Conservation (phyloP, 2,888 invertebrate genomes). For the Pseudoips prasinana region DNA sequence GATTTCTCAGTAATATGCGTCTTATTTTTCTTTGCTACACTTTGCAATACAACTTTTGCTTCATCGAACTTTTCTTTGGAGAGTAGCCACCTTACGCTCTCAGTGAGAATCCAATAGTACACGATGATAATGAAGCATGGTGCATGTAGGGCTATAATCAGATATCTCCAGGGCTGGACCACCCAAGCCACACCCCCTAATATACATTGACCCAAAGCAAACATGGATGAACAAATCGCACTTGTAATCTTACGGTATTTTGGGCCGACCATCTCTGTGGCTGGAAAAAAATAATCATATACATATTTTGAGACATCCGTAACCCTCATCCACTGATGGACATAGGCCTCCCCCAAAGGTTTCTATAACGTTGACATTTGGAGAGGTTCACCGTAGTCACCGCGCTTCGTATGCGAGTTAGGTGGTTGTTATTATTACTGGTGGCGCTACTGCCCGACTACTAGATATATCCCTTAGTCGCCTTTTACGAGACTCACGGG, state of each 20-base stretch:
- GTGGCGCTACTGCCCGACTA: too few relatives aligned
- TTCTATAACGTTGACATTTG: too few relatives aligned
- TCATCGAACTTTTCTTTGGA: slow-evolving; percentile 84
- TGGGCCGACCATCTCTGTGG: slow-evolving; percentile 89
- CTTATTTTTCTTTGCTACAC: slow-evolving; percentile 84
- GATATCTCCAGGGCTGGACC: slow-evolving; percentile 85
- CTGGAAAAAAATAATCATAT: slow-evolving; percentile 60
- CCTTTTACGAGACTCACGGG: too few relatives aligned
- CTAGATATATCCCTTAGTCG: too few relatives aligned
- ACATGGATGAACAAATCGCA: slow-evolving; percentile 85
- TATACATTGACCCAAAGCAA: slow-evolving; percentile 86
- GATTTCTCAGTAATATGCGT: slow-evolving; percentile 79
- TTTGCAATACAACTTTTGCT: slow-evolving; percentile 82
- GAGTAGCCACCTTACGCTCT: slow-evolving; percentile 89
- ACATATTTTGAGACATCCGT: too few relatives aligned
- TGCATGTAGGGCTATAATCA: slow-evolving; percentile 84
- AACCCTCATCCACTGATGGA: too few relatives aligned
- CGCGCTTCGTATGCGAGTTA: too few relatives aligned
- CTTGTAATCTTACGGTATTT: slow-evolving; percentile 87
- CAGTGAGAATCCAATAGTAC: slow-evolving; percentile 84
- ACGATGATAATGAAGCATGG: slow-evolving; percentile 85
- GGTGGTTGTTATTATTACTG: too few relatives aligned
- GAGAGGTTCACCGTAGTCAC: too few relatives aligned
- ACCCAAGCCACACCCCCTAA: slow-evolving; percentile 86
- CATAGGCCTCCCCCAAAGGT: too few relatives aligned